Conservation (phyloP, 2,888 invertebrate genomes). For the Melinopterus prodromus region DNA sequence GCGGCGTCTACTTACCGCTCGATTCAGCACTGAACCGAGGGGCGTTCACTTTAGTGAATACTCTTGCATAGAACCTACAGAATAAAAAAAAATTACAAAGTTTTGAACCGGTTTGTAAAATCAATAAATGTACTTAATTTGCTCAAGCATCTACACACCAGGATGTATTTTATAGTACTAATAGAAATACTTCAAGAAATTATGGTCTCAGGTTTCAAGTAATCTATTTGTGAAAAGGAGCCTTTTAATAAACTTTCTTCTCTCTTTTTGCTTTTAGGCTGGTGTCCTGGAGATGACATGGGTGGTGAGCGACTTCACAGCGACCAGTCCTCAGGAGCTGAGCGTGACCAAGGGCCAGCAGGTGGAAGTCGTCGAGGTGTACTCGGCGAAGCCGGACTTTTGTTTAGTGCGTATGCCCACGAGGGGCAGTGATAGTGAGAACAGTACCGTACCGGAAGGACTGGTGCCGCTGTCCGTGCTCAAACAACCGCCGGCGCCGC, state of each 20-base stretch:
- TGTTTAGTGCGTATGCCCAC: slow-evolving; percentile 74
- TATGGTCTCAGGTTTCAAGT: too few species aligned
- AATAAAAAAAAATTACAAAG: too few species aligned
- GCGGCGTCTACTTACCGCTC: too few species aligned
- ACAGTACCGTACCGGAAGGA: slow-evolving; percentile 74
- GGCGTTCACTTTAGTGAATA: too few species aligned
- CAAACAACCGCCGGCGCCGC: slow-evolving; percentile 74
- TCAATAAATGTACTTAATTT: too few species aligned
- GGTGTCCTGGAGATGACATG: slow-evolving; percentile 88
- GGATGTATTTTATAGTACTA: too few species aligned
- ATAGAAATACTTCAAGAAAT: too few species aligned
- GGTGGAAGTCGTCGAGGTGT: slow-evolving; percentile 88
- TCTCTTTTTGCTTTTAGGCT: slow-evolving; percentile 63
- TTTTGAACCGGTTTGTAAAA: too few species aligned
- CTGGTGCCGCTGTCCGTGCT: slow-evolving; percentile 82
- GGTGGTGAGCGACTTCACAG: slow-evolving; percentile 90
- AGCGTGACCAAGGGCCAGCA: slow-evolving; percentile 91
- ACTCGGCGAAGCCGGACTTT: slow-evolving; percentile 72
- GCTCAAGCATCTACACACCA: too few species aligned
- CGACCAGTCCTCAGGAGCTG: slow-evolving; percentile 79
- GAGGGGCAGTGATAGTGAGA: slow-evolving; percentile 59
- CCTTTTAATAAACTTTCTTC: not conserved
- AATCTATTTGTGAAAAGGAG: not conserved
- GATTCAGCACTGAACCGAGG: too few species aligned
- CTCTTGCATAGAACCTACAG: too few species aligned